phyloP scores from a whole-genome alignment of 2,888 invertebrate species.

The Portevinia maculata region DNA sequence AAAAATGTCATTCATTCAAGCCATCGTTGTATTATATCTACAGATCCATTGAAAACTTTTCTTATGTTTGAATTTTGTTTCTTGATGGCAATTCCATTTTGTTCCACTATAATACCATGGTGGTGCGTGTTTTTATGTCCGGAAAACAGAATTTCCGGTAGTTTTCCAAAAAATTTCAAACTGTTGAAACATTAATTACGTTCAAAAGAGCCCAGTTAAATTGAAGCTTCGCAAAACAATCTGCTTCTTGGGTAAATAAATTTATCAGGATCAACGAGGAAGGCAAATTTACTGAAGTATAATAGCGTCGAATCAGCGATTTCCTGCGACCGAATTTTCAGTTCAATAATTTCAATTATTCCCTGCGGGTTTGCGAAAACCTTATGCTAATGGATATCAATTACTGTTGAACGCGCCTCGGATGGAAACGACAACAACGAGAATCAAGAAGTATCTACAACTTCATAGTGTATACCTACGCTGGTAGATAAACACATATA shows the following conservation, averaged over 20 bases:
- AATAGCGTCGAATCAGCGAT: slow-evolving; percentile 65
- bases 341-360: slow-evolving; percentile 71
- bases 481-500: background rate
- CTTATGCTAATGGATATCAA: slow-evolving; percentile 58
- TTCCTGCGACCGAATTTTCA: slow-evolving; percentile 68
- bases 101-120: background rate
- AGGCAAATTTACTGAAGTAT: slow-evolving; percentile 62
- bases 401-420: slow-evolving; percentile 37
- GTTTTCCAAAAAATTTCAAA: slow-evolving; percentile 30
- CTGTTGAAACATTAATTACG: slow-evolving; percentile 48
- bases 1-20: slow-evolving; percentile 57
- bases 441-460: background rate
- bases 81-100: slow-evolving; percentile 39
- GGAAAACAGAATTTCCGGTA: slow-evolving; percentile 14
- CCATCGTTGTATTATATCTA: background rate
- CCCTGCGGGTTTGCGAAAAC: slow-evolving; percentile 28
- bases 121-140: slow-evolving; percentile 7
- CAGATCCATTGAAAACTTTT: slow-evolving; percentile 1
- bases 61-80: background rate
- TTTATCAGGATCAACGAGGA: slow-evolving; percentile 17
- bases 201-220: slow-evolving; percentile 35
- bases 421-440: background rate
- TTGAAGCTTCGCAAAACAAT: slow-evolving; percentile 49
- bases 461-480: too few relatives aligned
- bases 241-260: slow-evolving; percentile 62